phyloP scores from a whole-genome alignment of 2,113 vertebrate species.

The Microcebus griseorufus region DNA sequence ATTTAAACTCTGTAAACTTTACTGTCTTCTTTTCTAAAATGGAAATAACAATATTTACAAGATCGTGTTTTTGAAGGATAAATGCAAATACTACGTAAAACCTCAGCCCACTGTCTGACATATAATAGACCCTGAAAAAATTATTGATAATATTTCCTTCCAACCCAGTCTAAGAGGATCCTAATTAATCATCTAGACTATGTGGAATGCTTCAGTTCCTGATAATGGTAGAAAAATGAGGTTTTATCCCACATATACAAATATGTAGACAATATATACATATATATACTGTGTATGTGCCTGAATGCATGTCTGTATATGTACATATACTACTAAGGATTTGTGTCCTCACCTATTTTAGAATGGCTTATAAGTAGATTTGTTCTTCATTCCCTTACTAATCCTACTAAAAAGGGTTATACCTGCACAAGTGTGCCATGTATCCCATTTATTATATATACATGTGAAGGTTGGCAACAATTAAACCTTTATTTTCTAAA shows the following conservation, averaged over 20 bases:
- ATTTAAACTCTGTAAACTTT: neutral
- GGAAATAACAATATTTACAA: neutral
- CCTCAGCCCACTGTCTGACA: neutral
- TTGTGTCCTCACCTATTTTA: neutral
- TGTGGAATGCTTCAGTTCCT: neutral
- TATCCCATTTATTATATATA: neutral
- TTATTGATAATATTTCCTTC: neutral
- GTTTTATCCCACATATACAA: neutral
- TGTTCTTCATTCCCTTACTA: neutral
- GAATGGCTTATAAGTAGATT: neutral
- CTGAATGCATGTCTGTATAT: neutral
- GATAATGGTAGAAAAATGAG: neutral
- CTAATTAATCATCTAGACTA: neutral
- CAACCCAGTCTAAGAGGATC: neutral
- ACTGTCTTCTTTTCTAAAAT: neutral
- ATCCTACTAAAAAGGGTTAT: neutral
- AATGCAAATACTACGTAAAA: neutral
- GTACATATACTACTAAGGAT: neutral
- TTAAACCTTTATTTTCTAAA: conserved; percentile 13
- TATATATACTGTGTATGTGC: neutral
- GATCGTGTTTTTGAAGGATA: neutral
- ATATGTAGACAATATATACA: neutral
- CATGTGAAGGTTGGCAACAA: neutral
- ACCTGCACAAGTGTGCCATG: neutral
- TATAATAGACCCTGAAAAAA: neutral